A percentile compares a stretch with the other conserved stretches of the same genome.
These are phyloP conservation scores for Poeciliopsis occidentalis DNA, from an alignment of 2,113 vertebrate genomes.

Conservation along the genomic window DNA sequence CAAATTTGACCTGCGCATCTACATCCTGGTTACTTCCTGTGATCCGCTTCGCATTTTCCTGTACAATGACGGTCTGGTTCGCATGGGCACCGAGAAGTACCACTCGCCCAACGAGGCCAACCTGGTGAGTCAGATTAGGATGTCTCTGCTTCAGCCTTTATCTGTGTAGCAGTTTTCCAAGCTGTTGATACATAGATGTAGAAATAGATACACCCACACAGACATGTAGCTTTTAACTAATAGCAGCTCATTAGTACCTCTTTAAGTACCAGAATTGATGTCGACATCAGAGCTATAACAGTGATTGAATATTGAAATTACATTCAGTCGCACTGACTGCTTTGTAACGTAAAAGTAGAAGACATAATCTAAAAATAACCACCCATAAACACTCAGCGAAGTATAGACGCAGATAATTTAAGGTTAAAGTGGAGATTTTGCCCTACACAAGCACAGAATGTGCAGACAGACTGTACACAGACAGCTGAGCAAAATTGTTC, in stretches of 20 bases:
- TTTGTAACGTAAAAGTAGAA: slow-evolving; percentile 1
- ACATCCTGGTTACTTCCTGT: slow-evolving; percentile 97
- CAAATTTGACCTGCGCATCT: slow-evolving; percentile 98
- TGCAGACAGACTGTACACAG: slow-evolving; percentile 38
- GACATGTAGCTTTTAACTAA: neutral
- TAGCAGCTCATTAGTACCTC: slow-evolving; percentile 1
- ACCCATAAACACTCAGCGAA: slow-evolving; percentile 19
- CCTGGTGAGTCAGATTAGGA: slow-evolving; percentile 85
- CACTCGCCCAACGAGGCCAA: slow-evolving; percentile 93
- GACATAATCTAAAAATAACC: slow-evolving; percentile 21
- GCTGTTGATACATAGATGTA: neutral
- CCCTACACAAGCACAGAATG: slow-evolving; percentile 10
- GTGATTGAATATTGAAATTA: neutral
- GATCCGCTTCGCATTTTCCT: slow-evolving; percentile 96
- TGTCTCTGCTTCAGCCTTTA: neutral
- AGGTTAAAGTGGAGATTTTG: slow-evolving; percentile 8
- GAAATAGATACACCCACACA: neutral
- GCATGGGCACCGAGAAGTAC: slow-evolving; percentile 98
- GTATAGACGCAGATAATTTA: slow-evolving; percentile 12
- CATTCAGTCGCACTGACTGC: no score
- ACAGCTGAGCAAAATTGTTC: slow-evolving; percentile 51
- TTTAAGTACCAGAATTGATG: neutral
- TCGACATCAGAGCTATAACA: neutral
- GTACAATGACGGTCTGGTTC: slow-evolving; percentile 96
- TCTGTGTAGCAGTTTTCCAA: neutral